phyloP scores from a whole-genome alignment of 2,888 invertebrate genomes.

The Enoplolaimus lenunculus region DNA sequence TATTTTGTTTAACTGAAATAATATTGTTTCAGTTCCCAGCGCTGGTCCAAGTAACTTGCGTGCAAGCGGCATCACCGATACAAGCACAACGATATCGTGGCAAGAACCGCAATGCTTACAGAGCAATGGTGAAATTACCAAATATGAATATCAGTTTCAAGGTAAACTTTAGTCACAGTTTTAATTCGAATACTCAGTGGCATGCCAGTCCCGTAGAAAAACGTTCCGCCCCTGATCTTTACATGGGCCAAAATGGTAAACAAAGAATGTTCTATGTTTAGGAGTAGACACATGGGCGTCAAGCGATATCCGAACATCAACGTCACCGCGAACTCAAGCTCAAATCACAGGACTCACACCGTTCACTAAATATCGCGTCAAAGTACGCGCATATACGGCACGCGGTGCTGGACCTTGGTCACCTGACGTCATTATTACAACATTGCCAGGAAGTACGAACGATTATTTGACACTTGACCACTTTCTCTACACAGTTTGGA shows the following conservation, averaged over 20 bases:
- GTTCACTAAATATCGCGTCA: conserved; percentile 33
- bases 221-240: too few relatives aligned
- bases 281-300: conserved; percentile 25
- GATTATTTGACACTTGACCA: too few relatives aligned
- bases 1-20: too few relatives aligned
- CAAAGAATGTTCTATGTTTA: too few relatives aligned
- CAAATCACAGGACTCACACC: conserved; percentile 33
- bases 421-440: too few relatives aligned
- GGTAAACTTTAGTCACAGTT: too few relatives aligned
- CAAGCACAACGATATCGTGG: conserved; percentile 31
- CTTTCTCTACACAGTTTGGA: too few relatives aligned
- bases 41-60: conserved; percentile 33
- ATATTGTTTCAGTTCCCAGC: conserved; percentile 28
- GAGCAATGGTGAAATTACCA: conserved; percentile 38
- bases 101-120: conserved; percentile 39
- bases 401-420: conserved; percentile 38
- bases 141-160: conserved; percentile 37
- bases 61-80: conserved; percentile 5
- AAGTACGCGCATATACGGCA: conserved; percentile 35
- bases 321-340: conserved; percentile 27
- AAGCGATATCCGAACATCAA: conserved; percentile 27
- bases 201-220: too few relatives aligned
- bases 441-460: too few relatives aligned
- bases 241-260: too few relatives aligned
- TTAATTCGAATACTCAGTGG: too few relatives aligned